A percentile compares a stretch with the other conserved stretches of the same genome.
Conservation (phyloP, 2,113 vertebrate genomes). For the Copsychus sechellarum region DNA sequence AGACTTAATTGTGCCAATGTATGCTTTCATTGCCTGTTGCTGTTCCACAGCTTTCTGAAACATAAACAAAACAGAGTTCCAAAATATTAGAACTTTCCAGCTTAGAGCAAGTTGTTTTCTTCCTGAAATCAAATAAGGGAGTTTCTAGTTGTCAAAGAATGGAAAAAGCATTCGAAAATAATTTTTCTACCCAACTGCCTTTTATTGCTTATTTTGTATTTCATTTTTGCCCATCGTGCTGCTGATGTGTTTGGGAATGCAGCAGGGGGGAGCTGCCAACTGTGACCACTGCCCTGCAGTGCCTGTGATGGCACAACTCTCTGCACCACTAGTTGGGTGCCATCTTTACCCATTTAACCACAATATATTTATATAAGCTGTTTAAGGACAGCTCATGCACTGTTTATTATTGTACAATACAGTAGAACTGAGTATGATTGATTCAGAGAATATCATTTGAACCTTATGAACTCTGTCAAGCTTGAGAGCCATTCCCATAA, state of each 20-base stretch:
- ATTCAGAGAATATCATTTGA: neutral
- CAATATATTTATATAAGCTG: neutral
- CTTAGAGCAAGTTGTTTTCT: slow-evolving; percentile 58
- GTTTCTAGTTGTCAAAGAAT: slow-evolving; percentile 56
- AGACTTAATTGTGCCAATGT: slow-evolving; percentile 58
- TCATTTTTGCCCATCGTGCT: neutral
- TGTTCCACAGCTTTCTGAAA: slow-evolving; percentile 59
- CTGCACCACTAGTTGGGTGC: neutral
- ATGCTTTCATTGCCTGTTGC: slow-evolving; percentile 61
- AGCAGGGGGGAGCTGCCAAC: neutral
- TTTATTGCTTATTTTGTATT: slow-evolving; percentile 4
- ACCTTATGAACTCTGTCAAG: neutral
- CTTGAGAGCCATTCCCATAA: neutral
- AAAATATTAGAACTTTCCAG: slow-evolving; percentile 63
- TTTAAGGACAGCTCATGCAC: neutral
- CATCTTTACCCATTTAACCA: neutral
- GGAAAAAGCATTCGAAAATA: slow-evolving; percentile 47
- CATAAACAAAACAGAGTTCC: slow-evolving; percentile 55
- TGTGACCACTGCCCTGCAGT: accelerated
- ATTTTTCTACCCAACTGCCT: neutral
- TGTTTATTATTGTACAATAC: neutral
- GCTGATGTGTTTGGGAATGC: neutral
- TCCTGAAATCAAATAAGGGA: slow-evolving; percentile 15
- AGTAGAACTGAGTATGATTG: neutral
- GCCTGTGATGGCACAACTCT: neutral